A percentile compares a stretch with the other conserved stretches of the same genome.
Conservation (phyloP, 2,797 vertebrate species). For the Melanotaenia trifasciata region DNA sequence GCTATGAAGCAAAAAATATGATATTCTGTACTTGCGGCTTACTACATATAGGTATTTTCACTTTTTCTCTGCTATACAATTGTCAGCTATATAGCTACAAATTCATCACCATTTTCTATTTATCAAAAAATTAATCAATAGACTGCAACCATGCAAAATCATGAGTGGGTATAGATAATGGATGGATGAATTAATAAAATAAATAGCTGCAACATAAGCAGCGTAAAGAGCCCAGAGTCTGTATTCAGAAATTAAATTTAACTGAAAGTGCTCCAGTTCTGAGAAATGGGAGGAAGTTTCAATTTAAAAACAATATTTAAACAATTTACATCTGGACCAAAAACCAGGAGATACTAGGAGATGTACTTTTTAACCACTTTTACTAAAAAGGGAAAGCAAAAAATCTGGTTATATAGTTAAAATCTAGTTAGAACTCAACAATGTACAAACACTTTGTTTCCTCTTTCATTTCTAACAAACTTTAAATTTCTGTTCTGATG, state of each 20-base stretch:
- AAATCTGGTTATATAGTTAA: not conserved
- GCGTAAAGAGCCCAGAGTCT: not conserved
- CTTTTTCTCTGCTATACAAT: too few relatives aligned
- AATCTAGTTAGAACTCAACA: not conserved
- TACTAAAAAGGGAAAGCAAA: not conserved
- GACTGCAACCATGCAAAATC: not conserved
- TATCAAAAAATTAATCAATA: not conserved
- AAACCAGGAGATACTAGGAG: not conserved
- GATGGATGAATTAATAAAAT: not conserved
- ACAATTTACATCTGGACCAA: not conserved
- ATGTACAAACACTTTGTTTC: not conserved
- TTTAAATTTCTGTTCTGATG: constrained; percentile 2
- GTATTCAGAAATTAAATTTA: not conserved
- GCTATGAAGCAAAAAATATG: not conserved
- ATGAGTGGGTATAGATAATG: too few relatives aligned
- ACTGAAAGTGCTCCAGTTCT: not conserved
- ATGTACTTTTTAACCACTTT: not conserved
- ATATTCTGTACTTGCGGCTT: not conserved
- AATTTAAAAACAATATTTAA: not conserved
- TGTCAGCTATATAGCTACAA: not conserved
- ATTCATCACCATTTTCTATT: not conserved
- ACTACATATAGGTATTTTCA: not conserved
- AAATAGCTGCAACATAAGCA: not conserved
- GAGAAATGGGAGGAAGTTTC: not conserved
- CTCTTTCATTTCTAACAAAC: not conserved